Base-by-base conservation (phyloP, 2,797 vertebrate genomes). In the Harpagifer antarcticus region DNA sequence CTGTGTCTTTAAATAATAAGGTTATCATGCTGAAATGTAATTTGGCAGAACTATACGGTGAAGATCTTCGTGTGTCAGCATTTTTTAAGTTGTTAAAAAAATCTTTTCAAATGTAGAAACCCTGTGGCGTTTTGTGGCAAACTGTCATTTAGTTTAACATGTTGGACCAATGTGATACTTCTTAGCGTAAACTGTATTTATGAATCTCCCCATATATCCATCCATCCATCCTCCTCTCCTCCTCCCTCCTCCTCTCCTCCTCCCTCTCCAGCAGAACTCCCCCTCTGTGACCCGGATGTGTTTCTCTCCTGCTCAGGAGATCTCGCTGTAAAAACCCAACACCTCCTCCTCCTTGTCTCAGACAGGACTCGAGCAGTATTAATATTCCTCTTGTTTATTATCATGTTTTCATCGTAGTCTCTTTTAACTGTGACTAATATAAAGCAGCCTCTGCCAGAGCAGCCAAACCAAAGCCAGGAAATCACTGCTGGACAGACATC, bases 281-380 rank as follows among this genome's bases (percentile, higher is more conserved):
- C 75, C 86, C 27, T 73, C 78, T 8, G 50, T 67, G 44, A 23
- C 88, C 76, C 73, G 48, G 79, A 81, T 70, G 79, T 78, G 79
- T 68, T 87, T 87, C 58, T 90, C 89, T 73, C 84, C 89, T 0
- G 45, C 76, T 65, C 86, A 86, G 70, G 83, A 90, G 15, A 52
- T 86, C 27, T 81, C 84, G 0, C 10, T 83, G 44, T 90, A 59
- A 75, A 68, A 8, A 8, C 61, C 0, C 40, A 8, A 19, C 45
- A 5, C 48, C 58, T 1, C 40, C 43, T 37, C 33, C 6, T 37
- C 33, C 16, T 68, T 43, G 1, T 33, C 65, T 66, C 33, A 1
- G 56, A 54, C 56, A 6, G 23, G 44, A 73, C 65, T 17, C 0
- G 40, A 0, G 0, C 81, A 79, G 86, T 78, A 78, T 82, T 83